These are phyloP conservation scores for Acyrthosiphon pisum DNA, from an alignment of 1,140 invertebrate genomes.

Conservation along the genomic window DNA sequence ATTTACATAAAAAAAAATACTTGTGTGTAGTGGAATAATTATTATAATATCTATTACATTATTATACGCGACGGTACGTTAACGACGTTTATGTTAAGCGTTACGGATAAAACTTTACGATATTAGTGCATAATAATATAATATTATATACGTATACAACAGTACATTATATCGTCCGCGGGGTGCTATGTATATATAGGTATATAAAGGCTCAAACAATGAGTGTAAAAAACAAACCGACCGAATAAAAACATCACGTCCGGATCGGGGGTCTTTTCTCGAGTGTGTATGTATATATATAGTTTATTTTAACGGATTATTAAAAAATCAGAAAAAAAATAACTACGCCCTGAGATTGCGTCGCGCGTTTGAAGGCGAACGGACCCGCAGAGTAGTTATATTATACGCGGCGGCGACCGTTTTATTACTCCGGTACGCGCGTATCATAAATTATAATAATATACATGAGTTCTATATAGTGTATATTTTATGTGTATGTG, in stretches of 20 bases:
- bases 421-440: neutral
- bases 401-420: neutral
- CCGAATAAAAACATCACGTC: constrained; percentile 22
- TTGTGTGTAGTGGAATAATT: neutral
- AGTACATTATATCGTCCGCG: neutral
- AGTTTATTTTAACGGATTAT: constrained; percentile 6
- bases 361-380: neutral
- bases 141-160: neutral
- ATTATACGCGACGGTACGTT: neutral
- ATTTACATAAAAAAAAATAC: neutral
- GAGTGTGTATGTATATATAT: neutral
- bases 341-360: neutral
- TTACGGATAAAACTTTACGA: constrained; percentile 5
- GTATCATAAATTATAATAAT: constrained; percentile 13
- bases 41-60: constrained; percentile 19
- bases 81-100: constrained; percentile 1
- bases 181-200: neutral
- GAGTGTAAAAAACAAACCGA: neutral
- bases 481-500: neutral
- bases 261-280: neutral
- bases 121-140: neutral
- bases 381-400: neutral
- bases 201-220: neutral
- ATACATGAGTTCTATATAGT: neutral
- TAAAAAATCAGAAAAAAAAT: constrained; percentile 9